Percentiles rank a stretch among this genome's conserved stretches.
phyloP scores from a whole-genome alignment of 2,797 vertebrate genomes.

The Aldrovandia affinis region DNA sequence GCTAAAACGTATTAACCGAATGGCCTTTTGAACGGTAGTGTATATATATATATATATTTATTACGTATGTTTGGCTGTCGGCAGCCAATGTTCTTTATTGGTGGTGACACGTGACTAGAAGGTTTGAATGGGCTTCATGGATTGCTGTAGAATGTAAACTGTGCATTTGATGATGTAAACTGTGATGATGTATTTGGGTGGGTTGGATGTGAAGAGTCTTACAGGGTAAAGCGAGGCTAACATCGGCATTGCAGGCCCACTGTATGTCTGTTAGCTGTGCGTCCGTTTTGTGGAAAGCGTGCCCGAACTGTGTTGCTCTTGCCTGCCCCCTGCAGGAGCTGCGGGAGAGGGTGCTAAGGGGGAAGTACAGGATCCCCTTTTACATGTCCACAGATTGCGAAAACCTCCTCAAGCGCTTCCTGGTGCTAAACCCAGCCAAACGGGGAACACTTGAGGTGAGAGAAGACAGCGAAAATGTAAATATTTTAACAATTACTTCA shows the following conservation, averaged over 20 bases:
- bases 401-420: conserved; percentile 97
- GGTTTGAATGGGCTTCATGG: background rate
- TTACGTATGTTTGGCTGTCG: too few relatives aligned
- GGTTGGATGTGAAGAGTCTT: background rate
- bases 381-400: conserved; percentile 99
- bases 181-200: conserved; percentile 4
- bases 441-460: conserved; percentile 97
- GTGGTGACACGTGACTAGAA: background rate
- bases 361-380: conserved; percentile 98
- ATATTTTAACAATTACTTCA: background rate
- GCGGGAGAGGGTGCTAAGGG: conserved; percentile 92
- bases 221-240: background rate
- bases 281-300: background rate
- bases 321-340: conserved; percentile 79
- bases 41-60: too few relatives aligned
- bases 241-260: background rate
- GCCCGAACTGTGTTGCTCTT: conserved; percentile 19
- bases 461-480: conserved; percentile 62
- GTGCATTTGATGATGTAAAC: too few relatives aligned
- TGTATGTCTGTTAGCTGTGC: background rate
- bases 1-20: too few relatives aligned
- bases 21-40: too few relatives aligned
- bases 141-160: background rate
- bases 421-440: conserved; percentile 97
- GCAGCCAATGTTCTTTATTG: background rate